Conservation (phyloP, 2,113 vertebrate genomes). For the Antechinus stuartii region DNA sequence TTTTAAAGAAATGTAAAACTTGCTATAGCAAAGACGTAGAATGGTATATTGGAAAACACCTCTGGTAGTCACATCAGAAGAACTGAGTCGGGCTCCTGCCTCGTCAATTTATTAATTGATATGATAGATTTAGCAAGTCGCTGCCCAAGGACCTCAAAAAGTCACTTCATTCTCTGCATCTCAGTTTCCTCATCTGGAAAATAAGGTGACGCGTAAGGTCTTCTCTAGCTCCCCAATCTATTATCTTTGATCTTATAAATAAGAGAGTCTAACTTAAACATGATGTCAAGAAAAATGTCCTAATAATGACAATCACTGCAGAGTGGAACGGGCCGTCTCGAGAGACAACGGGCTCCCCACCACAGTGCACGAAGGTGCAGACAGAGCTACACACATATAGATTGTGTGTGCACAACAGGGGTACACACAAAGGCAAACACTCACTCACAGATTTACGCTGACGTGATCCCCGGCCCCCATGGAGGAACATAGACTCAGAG, state of each 20-base stretch:
- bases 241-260: not conserved
- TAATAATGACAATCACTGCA: not conserved
- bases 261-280: not conserved
- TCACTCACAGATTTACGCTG: not conserved
- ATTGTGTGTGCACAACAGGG: no score
- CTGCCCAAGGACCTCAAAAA: not conserved
- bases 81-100: not conserved
- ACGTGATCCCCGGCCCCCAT: not conserved
- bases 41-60: slow-evolving; percentile 47
- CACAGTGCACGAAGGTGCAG: not conserved
- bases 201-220: not conserved
- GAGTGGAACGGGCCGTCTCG: not conserved
- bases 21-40: slow-evolving; percentile 59
- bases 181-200: not conserved
- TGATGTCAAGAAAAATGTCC: not conserved
- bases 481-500: not conserved
- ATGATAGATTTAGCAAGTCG: not conserved
- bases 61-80: not conserved
- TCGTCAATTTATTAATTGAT: not conserved
- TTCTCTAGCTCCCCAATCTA: not conserved
- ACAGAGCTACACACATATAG: not conserved
- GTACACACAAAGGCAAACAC: not conserved
- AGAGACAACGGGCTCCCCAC: not conserved
- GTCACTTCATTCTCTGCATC: not conserved
- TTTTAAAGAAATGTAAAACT: slow-evolving; percentile 67